Evolutionary conservation across 2,888 invertebrate genomes (phyloP).

Genomic region (Eudemis profundana): DNA sequence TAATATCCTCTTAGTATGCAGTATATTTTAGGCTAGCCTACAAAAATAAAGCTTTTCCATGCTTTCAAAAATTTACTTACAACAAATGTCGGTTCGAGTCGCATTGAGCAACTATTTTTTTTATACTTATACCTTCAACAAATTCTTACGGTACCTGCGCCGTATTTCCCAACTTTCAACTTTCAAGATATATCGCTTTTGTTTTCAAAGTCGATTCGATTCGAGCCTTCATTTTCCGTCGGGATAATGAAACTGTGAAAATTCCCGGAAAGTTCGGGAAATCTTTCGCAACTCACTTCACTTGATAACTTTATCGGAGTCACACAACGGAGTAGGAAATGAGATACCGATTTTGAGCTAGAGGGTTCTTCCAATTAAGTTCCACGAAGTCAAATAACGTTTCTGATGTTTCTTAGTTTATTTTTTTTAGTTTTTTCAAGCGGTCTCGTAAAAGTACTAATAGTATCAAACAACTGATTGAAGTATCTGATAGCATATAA

Average conservation of each 20-base stretch:
- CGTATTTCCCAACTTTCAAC: constrained; percentile 48
- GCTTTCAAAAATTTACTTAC: no score
- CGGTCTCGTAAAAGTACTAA: not conserved
- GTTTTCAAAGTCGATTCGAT: constrained; percentile 66
- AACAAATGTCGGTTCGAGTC: constrained; percentile 3
- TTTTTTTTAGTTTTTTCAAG: not conserved
- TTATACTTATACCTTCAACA: constrained; percentile 20
- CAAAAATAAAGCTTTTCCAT: no score
- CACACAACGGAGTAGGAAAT: constrained; percentile 29
- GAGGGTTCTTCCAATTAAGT: constrained; percentile 19
- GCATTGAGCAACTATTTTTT: constrained; percentile 18
- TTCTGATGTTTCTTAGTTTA: not conserved
- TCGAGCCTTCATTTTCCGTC: constrained; percentile 59
- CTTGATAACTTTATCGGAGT: constrained; percentile 45
- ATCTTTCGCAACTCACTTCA: constrained; percentile 54
- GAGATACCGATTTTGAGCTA: constrained; percentile 26
- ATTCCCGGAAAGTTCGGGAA: constrained; percentile 49
- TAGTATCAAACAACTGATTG: not conserved
- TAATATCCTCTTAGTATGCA: no score
- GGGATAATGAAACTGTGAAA: constrained; percentile 62
- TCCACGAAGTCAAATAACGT: not conserved
- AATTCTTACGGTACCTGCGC: constrained; percentile 19
- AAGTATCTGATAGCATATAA: no score
- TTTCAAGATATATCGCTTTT: constrained; percentile 72
- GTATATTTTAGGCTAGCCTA: no score